Percentiles rank a stretch among this genome's conserved stretches.
phyloP scores from a whole-genome alignment of 2,113 vertebrate species.

The Pygoscelis antarcticus region DNA sequence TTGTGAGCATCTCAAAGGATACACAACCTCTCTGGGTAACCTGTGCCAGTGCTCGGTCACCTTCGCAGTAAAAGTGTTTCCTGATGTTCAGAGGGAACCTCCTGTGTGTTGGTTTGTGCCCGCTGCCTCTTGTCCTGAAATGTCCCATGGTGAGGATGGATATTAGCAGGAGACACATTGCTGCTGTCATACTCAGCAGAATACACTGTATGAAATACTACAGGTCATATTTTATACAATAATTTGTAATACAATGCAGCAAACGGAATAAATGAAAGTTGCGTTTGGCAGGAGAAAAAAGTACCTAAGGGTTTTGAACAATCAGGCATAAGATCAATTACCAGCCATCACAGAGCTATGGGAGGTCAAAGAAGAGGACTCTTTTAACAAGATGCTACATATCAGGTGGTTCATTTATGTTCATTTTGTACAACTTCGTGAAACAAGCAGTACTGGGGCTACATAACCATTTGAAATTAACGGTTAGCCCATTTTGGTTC shows the following conservation, averaged over 20 bases:
- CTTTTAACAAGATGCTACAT: background rate
- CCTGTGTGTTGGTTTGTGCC: background rate
- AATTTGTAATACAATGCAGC: background rate
- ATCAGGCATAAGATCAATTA: background rate
- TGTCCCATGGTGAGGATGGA: rapidly evolving
- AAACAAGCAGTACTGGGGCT: background rate
- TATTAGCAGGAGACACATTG: background rate
- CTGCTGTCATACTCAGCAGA: background rate
- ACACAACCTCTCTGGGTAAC: background rate
- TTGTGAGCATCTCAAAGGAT: background rate
- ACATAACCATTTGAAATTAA: background rate
- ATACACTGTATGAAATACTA: background rate
- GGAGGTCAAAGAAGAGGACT: background rate
- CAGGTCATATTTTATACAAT: background rate
- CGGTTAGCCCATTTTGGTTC: background rate
- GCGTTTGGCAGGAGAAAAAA: background rate
- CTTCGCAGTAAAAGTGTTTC: background rate
- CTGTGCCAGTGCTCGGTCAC: background rate
- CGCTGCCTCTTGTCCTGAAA: background rate
- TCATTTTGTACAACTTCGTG: background rate
- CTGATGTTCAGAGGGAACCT: background rate
- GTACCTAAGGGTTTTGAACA: background rate
- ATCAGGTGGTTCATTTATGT: background rate
- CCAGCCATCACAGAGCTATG: background rate
- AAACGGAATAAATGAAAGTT: background rate